Evolutionary conservation across 1,140 invertebrate species (phyloP), one percentile per base, ranked within the genome.

Genomic region (Episyrphus balteatus): DNA sequence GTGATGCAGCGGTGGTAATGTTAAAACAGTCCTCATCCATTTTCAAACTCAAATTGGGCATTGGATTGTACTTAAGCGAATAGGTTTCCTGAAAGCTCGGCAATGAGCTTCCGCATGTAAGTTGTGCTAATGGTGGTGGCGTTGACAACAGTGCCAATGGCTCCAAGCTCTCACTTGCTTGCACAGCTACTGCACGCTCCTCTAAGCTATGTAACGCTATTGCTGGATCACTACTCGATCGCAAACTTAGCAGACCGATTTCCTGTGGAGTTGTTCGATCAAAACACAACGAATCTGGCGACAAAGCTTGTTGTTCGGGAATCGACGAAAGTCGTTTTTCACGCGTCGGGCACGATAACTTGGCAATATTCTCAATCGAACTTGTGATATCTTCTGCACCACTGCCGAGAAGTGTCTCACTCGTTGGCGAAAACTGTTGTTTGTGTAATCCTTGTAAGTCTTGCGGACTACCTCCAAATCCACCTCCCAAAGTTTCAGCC

Each of bases 1-100:
- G 54, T 14, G 54, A 51, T 17, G 76, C 73, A 39, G 75, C 74
- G 13, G 71, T 58, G 5, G 68, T 62, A 39, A 74, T 69, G 45
- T 77, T 76, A 54, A 78, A 86, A 60, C 81, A 84, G 50, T 86
- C 84, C 59, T 84, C 83, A 56, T 86, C 83, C 83, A 85, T 85
- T 66, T 85, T 86, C 53, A 84, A 76, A 2, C 79, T 78, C 18
- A 36, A 79, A 72, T 42, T 51, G 46, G 51, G 74, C 70, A 42
- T 73, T 67, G 39, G 44, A 17, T 31, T 68, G 55, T 82, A 81
- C 43, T 80, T 76, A 33, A 83, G 76, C 31, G 83, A 86, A 65
- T 88, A 88, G 21, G 84, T 89, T 69, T 89, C 87, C 72, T 88
- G 83, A 70, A 88, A 90, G 71, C 84, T 88, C 42, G 86, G 86